phyloP scores from a whole-genome alignment of 2,113 vertebrate species.

The Hydrolagus affinis region DNA sequence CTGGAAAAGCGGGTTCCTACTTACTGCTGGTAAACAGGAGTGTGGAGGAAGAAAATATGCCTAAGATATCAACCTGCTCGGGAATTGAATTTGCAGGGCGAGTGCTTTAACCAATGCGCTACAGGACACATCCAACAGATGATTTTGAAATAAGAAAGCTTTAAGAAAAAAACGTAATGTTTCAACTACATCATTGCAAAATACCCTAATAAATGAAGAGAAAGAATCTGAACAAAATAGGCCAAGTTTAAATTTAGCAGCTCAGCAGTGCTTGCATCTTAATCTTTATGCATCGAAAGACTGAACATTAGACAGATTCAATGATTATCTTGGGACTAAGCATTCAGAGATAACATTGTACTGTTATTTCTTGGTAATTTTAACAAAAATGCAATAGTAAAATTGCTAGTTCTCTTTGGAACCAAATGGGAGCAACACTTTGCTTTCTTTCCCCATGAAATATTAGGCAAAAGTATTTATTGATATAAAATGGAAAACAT shows the following conservation, averaged over 20 bases:
- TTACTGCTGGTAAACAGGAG: no score
- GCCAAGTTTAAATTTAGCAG: background rate
- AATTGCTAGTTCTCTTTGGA: background rate
- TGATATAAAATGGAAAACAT: background rate
- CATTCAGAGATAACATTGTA: constrained; percentile 4
- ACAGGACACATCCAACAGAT: background rate
- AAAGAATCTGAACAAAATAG: no score
- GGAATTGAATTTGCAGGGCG: no score
- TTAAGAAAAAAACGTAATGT: no score
- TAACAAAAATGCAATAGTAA: background rate
- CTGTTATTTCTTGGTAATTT: background rate
- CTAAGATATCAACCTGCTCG: no score
- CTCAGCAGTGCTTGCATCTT: background rate
- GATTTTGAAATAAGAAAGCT: background rate
- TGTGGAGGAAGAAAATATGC: no score
- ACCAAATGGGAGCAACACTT: background rate
- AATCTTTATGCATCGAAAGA: background rate
- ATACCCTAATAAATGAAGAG: no score
- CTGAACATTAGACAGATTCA: background rate
- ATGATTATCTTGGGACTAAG: background rate
- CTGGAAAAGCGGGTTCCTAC: no score
- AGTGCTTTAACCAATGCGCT: no score
- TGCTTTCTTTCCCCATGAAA: background rate
- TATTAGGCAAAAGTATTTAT: background rate
- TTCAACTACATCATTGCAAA: background rate